phyloP scores from a whole-genome alignment of 2,113 vertebrate species.

The Prunella fulvescens region DNA sequence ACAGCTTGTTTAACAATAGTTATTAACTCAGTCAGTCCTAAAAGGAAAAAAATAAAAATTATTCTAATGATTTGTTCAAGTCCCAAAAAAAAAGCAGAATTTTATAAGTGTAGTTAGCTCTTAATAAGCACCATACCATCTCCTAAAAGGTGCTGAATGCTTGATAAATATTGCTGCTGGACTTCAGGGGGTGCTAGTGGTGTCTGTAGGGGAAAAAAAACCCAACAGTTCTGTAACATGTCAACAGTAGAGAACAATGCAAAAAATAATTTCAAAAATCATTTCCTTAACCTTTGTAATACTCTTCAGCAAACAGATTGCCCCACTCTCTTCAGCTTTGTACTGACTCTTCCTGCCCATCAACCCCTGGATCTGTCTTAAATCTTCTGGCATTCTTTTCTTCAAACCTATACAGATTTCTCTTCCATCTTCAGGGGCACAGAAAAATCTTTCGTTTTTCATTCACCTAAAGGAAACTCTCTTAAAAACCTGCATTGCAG shows the following conservation, averaged over 20 bases:
- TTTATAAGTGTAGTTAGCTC: not conserved
- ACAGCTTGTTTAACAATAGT: slow-evolving; percentile 91
- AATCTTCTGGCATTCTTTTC: not conserved
- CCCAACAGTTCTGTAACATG: not conserved
- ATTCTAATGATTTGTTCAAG: not conserved
- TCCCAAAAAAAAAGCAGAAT: not conserved
- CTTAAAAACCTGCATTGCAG: not conserved
- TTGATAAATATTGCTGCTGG: slow-evolving; percentile 97
- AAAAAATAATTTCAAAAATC: not conserved
- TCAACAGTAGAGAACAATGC: not conserved
- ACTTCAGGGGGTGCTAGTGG: slow-evolving; percentile 90
- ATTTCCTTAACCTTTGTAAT: not conserved
- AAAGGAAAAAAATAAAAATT: slow-evolving; percentile 3
- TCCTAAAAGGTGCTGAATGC: slow-evolving; percentile 95
- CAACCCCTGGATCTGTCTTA: not conserved
- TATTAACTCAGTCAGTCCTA: slow-evolving; percentile 89
- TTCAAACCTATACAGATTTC: not conserved
- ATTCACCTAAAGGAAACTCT: not conserved
- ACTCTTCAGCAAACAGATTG: not conserved
- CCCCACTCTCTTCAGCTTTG: not conserved
- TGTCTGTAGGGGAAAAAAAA: slow-evolving; percentile 68
- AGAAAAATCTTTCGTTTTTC: not conserved
- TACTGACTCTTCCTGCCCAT: not conserved
- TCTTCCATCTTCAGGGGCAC: not conserved
- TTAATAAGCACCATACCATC: slow-evolving; percentile 79